Evolutionary conservation across 2,797 vertebrate genomes (phyloP), one percentile per base, ranked within the genome.

Genomic region (Crypturellus tataupa): DNA sequence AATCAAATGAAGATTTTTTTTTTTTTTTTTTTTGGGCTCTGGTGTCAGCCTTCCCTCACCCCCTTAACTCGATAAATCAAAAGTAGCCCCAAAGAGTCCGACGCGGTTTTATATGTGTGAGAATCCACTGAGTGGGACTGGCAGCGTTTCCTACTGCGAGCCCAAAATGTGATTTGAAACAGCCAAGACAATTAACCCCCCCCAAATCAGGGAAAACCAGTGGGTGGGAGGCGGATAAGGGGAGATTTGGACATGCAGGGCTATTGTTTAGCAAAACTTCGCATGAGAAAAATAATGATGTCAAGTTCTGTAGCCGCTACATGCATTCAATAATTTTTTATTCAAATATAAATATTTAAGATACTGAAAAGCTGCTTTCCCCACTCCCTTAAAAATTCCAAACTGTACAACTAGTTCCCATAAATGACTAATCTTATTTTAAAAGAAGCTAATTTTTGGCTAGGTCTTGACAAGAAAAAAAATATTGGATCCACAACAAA

Each of bases 341-440:
- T 93, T 84, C 77, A 94, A 75, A 82, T 93, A 94, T 92, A 96
- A 96, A 96, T 95, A 97, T 96, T 97, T 97, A 95, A 95, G 93
- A 87, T 87, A 68, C 64, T 85, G 59, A 94, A 91, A 96, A 87
- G 73, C 83, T 84, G 63, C 60, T 92, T 84, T 89, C 69, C 65
- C 51, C 70, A 56, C 80, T 90, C 90, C 81, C 67, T 89, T 92
- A 73, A 96, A 93, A 92, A 85, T 93, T 94, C 81, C 82, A 89
- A 95, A 88, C 77, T 80, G 85, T 84, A 89, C 39, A 64, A 94
- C 79, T 87, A 73, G 81, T 97, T 97, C 96, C 94, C 96, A 91
- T 79, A 96, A 97, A 96, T 94, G 95, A 96, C 95, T 97, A 96
- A 96, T 95, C 76, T 90, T 95, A 76, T 80, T 96, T 91, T 93